Evolutionary conservation across 2,113 vertebrate species (phyloP).

Genomic region (Lipophrys pholis): DNA sequence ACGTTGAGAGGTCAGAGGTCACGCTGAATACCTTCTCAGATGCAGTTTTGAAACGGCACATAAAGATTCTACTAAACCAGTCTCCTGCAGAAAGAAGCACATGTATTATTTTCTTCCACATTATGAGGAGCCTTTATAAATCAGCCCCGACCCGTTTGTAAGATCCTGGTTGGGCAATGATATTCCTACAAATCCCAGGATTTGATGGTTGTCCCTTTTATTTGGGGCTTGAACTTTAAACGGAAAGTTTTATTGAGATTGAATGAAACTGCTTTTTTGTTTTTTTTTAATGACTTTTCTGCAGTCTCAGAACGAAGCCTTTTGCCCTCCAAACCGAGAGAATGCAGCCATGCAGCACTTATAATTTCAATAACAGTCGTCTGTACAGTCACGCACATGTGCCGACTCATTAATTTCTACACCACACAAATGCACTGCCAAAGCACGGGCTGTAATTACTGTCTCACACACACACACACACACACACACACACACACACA

Average conservation of each 20-base stretch:
- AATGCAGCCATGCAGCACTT: conserved; percentile 12
- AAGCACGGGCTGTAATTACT: conserved; percentile 5
- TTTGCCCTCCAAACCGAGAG: neutral
- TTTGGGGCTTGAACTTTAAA: neutral
- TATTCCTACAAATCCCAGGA: neutral
- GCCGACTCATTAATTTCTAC: conserved; percentile 29
- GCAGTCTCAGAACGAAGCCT: neutral
- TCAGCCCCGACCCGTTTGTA: too few species aligned
- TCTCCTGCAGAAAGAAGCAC: too few species aligned
- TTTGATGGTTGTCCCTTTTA: neutral
- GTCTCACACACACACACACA: conserved; percentile 8
- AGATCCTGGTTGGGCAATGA: neutral
- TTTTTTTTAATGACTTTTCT: neutral
- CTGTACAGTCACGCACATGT: conserved; percentile 17
- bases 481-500: neutral
- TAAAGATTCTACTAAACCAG: too few species aligned
- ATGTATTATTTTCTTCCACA: too few species aligned
- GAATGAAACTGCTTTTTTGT: neutral
- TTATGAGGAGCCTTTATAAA: too few species aligned
- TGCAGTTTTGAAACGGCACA: too few species aligned
- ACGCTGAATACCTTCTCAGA: too few species aligned
- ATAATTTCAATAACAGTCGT: conserved; percentile 31
- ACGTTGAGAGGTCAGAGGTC: too few species aligned
- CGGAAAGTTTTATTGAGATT: neutral
- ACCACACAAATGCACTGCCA: conserved; percentile 26